Conservation (phyloP, 2,888 invertebrate genomes). For the Salpingus planirostris region DNA sequence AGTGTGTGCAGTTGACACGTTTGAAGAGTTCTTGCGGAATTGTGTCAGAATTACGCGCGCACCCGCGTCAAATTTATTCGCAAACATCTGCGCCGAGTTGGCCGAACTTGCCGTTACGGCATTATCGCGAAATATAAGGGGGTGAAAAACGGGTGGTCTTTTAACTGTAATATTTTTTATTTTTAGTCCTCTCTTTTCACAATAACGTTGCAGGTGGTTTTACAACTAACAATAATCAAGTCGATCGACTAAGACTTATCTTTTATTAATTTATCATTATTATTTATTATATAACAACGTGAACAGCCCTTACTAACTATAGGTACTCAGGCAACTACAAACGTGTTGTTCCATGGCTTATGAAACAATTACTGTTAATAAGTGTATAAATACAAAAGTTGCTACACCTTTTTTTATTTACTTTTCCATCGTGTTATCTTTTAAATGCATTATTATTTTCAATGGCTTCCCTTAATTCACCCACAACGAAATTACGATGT, state of each 20-base stretch:
- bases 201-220: conserved; percentile 40
- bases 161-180: conserved; percentile 43
- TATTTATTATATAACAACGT: conserved; percentile 43
- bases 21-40: too few relatives aligned
- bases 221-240: conserved; percentile 42
- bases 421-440: too few relatives aligned
- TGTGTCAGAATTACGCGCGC: too few relatives aligned
- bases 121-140: too few relatives aligned
- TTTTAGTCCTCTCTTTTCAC: conserved; percentile 41
- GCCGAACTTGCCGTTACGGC: too few relatives aligned
- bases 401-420: conserved; percentile 9
- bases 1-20: too few relatives aligned
- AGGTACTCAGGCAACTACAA: conserved; percentile 44
- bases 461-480: too few relatives aligned
- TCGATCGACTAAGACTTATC: conserved; percentile 35
- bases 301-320: conserved; percentile 44
- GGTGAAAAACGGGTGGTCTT: too few relatives aligned
- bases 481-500: conserved; percentile 9
- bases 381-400: conserved; percentile 22
- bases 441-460: too few relatives aligned
- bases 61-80: too few relatives aligned
- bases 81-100: too few relatives aligned
- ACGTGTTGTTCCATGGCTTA: conserved; percentile 37
- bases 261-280: conserved; percentile 24
- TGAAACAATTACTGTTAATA: conserved; percentile 40